A percentile compares a stretch with the other conserved stretches of the same genome.
Conservation (phyloP, 1,140 invertebrate species). For the Lanistes nyassanus region DNA sequence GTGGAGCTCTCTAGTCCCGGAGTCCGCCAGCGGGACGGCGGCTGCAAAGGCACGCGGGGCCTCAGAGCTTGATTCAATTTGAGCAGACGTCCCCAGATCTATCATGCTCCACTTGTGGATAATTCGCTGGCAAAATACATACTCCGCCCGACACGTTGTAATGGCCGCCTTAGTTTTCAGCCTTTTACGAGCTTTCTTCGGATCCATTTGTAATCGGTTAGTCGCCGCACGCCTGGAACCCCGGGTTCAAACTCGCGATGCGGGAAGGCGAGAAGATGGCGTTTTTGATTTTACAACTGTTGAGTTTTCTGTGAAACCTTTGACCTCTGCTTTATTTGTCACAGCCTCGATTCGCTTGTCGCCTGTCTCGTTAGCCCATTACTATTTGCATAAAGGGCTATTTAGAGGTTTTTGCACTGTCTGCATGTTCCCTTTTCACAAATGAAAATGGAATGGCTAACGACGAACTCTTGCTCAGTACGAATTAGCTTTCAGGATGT, state of each 20-base stretch:
- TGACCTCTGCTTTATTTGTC: conserved; percentile 22
- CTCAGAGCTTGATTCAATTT: conserved; percentile 21
- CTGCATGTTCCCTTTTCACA: neutral
- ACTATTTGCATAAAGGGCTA: too few relatives aligned
- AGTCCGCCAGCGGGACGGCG: conserved; percentile 8
- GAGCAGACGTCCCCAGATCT: conserved; percentile 18
- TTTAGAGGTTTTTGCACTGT: neutral
- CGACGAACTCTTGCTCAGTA: too few relatives aligned
- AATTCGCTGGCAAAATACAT: conserved; percentile 28
- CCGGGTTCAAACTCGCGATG: neutral
- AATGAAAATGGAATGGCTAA: too few relatives aligned
- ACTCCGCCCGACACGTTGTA: conserved; percentile 23
- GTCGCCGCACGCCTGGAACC: neutral
- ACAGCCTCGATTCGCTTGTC: neutral
- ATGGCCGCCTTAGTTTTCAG: conserved; percentile 17
- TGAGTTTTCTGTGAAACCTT: conserved; percentile 23
- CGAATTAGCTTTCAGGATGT: too few relatives aligned
- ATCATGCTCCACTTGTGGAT: conserved; percentile 8
- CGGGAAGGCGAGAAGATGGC: conserved; percentile 5
- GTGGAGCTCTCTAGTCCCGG: neutral
- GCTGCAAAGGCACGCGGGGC: neutral
- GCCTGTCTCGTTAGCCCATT: too few relatives aligned
- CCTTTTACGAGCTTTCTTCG: conserved; percentile 17
- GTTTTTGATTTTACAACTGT: conserved; percentile 25
- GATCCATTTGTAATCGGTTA: conserved; percentile 18